These are phyloP conservation scores for Chouioia cunea DNA, from an alignment of 2,888 invertebrate species.

Conservation along the genomic window DNA sequence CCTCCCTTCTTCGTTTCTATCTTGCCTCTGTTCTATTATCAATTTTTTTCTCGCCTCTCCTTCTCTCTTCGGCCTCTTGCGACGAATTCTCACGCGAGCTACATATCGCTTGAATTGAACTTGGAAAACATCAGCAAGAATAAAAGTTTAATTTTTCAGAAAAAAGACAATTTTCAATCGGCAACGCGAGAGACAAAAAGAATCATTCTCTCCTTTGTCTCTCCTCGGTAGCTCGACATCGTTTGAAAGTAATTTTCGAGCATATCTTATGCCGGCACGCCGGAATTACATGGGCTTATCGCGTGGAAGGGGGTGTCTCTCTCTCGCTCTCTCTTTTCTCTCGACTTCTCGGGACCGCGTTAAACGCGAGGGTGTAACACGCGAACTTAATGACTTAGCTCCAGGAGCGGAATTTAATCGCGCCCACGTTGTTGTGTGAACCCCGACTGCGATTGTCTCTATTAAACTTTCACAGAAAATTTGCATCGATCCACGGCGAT, in stretches of 20 bases:
- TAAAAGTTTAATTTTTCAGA: not conserved
- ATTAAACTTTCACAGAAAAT: constrained; percentile 46
- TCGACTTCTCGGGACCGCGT: constrained; percentile 4
- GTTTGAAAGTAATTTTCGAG: constrained; percentile 50
- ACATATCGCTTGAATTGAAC: too few species aligned
- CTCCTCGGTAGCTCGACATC: constrained; percentile 24
- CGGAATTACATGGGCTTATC: constrained; percentile 52
- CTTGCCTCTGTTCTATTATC: constrained; percentile 6
- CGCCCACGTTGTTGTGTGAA: not conserved
- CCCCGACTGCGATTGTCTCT: constrained; percentile 40
- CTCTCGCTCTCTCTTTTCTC: not conserved
- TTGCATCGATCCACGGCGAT: constrained; percentile 42
- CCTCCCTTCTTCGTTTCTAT: not conserved
- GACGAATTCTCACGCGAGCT: not conserved
- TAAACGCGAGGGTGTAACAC: constrained; percentile 44
- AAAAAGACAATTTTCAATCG: not conserved
- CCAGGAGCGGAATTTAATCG: constrained; percentile 46
- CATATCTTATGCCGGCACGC: constrained; percentile 48
- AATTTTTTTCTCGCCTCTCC: constrained; percentile 17
- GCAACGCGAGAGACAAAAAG: not conserved
- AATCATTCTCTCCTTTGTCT: constrained; percentile 9
- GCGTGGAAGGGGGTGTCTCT: constrained; percentile 33
- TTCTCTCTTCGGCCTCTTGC: not conserved
- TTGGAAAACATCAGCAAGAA: too few species aligned
- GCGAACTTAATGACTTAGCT: constrained; percentile 48